Evolutionary conservation across 2,113 vertebrate species (phyloP).

Genomic region (Mus spicilegus): DNA sequence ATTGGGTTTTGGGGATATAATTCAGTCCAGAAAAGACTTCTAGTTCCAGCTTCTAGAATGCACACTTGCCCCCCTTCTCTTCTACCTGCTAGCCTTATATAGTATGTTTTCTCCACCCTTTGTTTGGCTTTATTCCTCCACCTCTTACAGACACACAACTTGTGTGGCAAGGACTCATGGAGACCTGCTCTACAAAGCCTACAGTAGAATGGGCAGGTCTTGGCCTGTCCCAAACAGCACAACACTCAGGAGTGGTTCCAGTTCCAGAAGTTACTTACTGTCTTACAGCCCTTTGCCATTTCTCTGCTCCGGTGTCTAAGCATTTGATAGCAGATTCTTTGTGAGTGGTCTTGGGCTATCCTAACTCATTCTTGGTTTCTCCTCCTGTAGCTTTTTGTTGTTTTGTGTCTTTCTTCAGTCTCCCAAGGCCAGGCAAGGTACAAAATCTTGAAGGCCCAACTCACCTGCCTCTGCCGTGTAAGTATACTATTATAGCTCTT

Average conservation of each 20-base stretch:
- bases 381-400: neutral
- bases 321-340: slow-evolving; percentile 30
- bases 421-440: neutral
- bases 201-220: slow-evolving; percentile 53
- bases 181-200: slow-evolving; percentile 3
- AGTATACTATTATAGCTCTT: neutral
- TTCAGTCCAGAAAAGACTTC: slow-evolving; percentile 8
- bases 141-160: slow-evolving; percentile 28
- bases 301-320: neutral
- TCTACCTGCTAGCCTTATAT: slow-evolving; percentile 68
- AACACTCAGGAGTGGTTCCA: slow-evolving; percentile 42
- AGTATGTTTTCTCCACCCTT: slow-evolving; percentile 70
- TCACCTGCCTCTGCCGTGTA: neutral
- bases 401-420: neutral
- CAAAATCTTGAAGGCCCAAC: neutral
- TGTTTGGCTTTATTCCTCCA: slow-evolving; percentile 55
- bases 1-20: neutral
- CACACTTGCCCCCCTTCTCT: slow-evolving; percentile 26
- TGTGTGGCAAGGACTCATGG: slow-evolving; percentile 63
- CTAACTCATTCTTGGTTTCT: slow-evolving; percentile 47
- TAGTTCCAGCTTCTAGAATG: slow-evolving; percentile 47
- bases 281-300: slow-evolving; percentile 51
- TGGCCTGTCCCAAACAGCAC: slow-evolving; percentile 41
- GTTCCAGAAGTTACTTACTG: neutral
- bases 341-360: slow-evolving; percentile 35